Conservation (phyloP, 2,113 vertebrate genomes). For the pig (Sus scrofa) region T2T-Sscrofa CM000820.6:97819501-97820000, state of each 20-base stretch:
- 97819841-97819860: not conserved
- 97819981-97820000: not conserved
- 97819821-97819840: not conserved
- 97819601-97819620: not conserved
- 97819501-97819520: not conserved
- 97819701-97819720: not conserved
- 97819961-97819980: not conserved
- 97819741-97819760: not conserved
- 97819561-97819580: not conserved
- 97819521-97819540: too few relatives aligned
- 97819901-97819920: not conserved
- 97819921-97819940: not conserved
- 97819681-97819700: not conserved
- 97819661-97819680: fast-evolving
- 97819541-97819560: not conserved
- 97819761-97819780: not conserved
- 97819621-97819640: not conserved
- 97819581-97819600: not conserved
- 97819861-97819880: not conserved
- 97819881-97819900: not conserved
- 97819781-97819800: not conserved
- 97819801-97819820: not conserved
- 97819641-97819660: not conserved
- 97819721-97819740: not conserved
- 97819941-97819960: too few relatives aligned